These are phyloP conservation scores for Hydrotaea cyrtoneurina DNA, from an alignment of 2,888 invertebrate species.

Conservation along the genomic window DNA sequence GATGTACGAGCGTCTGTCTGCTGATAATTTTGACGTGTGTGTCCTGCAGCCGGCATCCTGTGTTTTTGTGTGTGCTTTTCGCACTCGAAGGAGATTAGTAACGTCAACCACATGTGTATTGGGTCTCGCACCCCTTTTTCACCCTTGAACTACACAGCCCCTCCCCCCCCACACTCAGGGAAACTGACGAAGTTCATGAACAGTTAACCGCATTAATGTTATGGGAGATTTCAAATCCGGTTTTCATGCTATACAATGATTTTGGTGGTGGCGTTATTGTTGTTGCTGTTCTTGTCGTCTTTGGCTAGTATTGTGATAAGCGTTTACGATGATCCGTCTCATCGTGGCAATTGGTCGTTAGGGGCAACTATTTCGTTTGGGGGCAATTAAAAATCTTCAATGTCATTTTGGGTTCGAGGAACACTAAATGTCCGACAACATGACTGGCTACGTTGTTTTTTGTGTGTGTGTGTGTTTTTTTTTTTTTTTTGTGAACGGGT, in stretches of 20 bases:
- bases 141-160: not conserved
- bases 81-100: conserved; percentile 46
- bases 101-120: conserved; percentile 25
- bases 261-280: not conserved
- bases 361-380: conserved; percentile 54
- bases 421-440: not conserved
- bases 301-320: conserved; percentile 43
- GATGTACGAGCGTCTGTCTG: not conserved
- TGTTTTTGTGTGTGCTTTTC: conserved; percentile 9
- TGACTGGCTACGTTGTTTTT: not conserved
- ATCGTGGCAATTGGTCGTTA: conserved; percentile 59
- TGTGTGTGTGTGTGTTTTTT: not conserved
- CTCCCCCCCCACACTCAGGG: not conserved
- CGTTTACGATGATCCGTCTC: conserved; percentile 39
- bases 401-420: not conserved
- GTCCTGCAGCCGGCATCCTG: not conserved
- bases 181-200: conserved; percentile 43
- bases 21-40: conserved; percentile 21
- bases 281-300: conserved; percentile 32
- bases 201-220: conserved; percentile 57
- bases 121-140: conserved; percentile 18
- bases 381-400: conserved; percentile 34
- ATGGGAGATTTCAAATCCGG: conserved; percentile 44
- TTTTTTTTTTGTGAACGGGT: not conserved
- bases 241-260: conserved; percentile 51